These are phyloP conservation scores for Elmis aenea DNA, from an alignment of 2,888 invertebrate species.

Conservation along the genomic window DNA sequence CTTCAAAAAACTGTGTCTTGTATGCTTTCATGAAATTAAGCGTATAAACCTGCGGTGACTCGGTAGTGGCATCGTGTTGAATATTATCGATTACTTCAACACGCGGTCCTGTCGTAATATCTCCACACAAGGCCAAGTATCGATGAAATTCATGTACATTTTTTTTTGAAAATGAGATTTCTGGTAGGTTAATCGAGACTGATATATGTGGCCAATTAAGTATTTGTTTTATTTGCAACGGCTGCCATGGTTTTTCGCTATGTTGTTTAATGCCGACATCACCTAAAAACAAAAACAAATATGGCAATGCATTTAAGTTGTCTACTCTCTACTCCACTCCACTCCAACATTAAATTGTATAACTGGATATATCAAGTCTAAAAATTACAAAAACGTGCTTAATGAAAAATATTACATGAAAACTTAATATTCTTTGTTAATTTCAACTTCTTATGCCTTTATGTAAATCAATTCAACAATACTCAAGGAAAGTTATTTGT, in stretches of 20 bases:
- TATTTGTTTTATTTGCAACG: conserved; percentile 14
- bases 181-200: conserved; percentile 20
- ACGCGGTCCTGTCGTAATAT: conserved; percentile 6
- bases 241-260: conserved; percentile 17
- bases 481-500: too few relatives aligned
- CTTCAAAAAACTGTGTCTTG: conserved; percentile 15
- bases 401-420: too few relatives aligned
- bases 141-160: conserved; percentile 18
- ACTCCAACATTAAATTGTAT: too few relatives aligned
- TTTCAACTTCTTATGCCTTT: too few relatives aligned
- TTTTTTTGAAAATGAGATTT: conserved; percentile 16
- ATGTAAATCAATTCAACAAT: too few relatives aligned
- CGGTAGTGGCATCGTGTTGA: conserved; percentile 4
- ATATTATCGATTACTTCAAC: conserved; percentile 12
- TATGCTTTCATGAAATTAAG: conserved; percentile 18
- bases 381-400: too few relatives aligned
- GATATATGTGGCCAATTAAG: conserved; percentile 21
- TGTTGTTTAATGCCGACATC: conserved; percentile 20
- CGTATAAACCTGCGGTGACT: conserved; percentile 12
- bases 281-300: too few relatives aligned
- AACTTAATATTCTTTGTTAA: too few relatives aligned
- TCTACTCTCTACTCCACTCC: too few relatives aligned
- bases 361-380: too few relatives aligned
- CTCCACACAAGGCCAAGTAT: conserved; percentile 17
- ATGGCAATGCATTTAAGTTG: conserved; percentile 5